phyloP scores from a whole-genome alignment of 2,113 vertebrate species.

The Conger conger region DNA sequence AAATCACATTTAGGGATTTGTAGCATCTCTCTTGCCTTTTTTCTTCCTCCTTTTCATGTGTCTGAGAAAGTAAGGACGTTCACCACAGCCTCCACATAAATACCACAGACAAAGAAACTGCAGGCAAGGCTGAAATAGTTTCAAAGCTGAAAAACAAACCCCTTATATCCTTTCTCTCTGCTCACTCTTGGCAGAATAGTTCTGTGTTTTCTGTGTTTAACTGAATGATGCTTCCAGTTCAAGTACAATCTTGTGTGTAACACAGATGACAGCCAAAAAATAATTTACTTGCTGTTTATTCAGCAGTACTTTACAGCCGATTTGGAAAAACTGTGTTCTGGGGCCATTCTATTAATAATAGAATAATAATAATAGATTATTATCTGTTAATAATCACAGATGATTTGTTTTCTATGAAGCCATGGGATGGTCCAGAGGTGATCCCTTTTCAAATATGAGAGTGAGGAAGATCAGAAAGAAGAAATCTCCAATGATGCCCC shows the following conservation, averaged over 20 bases:
- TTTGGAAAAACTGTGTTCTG: background rate
- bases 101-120: background rate
- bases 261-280: background rate
- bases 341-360: no score
- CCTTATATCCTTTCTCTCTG: background rate
- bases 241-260: background rate
- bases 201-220: background rate
- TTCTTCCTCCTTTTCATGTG: background rate
- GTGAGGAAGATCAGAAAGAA: background rate
- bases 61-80: background rate
- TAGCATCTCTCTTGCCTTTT: background rate
- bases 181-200: background rate
- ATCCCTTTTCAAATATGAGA: background rate
- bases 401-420: background rate
- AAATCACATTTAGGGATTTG: background rate
- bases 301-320: background rate
- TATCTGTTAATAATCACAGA: background rate
- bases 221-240: background rate
- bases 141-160: background rate
- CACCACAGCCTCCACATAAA: conserved; percentile 5
- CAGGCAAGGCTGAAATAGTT: background rate
- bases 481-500: background rate
- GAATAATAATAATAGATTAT: no score
- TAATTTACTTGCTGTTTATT: background rate
- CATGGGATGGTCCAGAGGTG: background rate